Conservation (phyloP, 2,888 invertebrate species). For the Leptopterna dolabrata region DNA sequence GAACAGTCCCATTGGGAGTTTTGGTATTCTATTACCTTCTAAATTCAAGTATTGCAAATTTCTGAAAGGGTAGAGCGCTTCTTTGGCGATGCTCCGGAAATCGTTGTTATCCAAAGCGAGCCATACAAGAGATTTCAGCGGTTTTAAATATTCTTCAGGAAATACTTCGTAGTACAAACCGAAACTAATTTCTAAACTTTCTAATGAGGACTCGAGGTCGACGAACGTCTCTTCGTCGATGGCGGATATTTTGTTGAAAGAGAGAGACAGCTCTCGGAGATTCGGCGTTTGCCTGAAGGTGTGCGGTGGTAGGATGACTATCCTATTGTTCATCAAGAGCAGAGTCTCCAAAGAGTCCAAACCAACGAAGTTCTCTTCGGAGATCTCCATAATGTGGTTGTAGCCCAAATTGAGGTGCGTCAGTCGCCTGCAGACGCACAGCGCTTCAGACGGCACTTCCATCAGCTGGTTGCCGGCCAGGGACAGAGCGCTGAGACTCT, state of each 20-base stretch:
- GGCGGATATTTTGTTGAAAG: constrained; percentile 88
- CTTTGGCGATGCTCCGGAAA: constrained; percentile 77
- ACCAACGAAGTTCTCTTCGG: constrained; percentile 77
- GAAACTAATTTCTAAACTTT: constrained; percentile 87
- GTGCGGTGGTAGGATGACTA: constrained; percentile 76
- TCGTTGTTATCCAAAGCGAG: constrained; percentile 90
- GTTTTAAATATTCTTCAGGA: constrained; percentile 80
- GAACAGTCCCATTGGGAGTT: constrained; percentile 77
- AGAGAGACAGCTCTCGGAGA: constrained; percentile 88
- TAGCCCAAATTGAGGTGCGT: constrained; percentile 91
- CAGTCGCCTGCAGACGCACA: constrained; percentile 79
- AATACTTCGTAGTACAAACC: constrained; percentile 84
- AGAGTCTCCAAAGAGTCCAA: constrained; percentile 86
- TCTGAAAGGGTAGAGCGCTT: constrained; percentile 77
- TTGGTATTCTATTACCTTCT: constrained; percentile 84
- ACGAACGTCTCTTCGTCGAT: constrained; percentile 84
- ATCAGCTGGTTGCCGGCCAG: constrained; percentile 84
- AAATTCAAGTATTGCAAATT: constrained; percentile 84
- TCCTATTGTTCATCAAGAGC: constrained; percentile 84
- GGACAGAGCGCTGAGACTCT: constrained; percentile 80
- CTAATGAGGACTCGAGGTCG: constrained; percentile 80
- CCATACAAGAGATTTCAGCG: constrained; percentile 81
- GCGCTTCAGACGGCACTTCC: constrained; percentile 76
- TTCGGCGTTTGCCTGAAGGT: constrained; percentile 80
- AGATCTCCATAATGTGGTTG: constrained; percentile 79